These are phyloP conservation scores for Erithacus rubecula DNA, from an alignment of 2,797 vertebrate species.

Conservation along the genomic window DNA sequence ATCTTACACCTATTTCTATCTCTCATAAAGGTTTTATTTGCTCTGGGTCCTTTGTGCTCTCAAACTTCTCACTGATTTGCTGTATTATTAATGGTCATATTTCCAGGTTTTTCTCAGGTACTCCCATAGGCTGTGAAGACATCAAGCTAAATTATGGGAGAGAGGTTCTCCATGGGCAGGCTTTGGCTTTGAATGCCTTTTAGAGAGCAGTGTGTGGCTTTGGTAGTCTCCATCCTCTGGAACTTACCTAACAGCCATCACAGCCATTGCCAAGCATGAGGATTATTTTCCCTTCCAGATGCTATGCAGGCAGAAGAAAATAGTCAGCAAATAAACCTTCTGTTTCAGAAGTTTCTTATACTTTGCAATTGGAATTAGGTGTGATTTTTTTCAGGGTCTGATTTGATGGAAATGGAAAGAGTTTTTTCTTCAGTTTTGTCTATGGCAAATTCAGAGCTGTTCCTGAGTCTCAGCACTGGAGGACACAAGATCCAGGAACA, in stretches of 20 bases:
- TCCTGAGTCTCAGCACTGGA: not conserved
- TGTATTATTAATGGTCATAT: not conserved
- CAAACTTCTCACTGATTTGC: not conserved
- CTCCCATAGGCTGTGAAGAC: not conserved
- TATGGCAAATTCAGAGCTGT: not conserved
- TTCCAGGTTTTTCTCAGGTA: not conserved
- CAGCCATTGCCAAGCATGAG: rapidly evolving
- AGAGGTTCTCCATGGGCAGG: not conserved
- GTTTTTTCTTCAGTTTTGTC: not conserved
- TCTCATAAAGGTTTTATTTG: not conserved
- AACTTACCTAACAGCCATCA: not conserved
- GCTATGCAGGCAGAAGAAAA: not conserved
- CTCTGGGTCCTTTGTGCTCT: not conserved
- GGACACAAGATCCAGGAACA: not conserved
- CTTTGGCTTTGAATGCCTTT: not conserved
- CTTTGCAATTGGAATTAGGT: not conserved
- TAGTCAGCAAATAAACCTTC: not conserved
- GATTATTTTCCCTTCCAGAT: not conserved
- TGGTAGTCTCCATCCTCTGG: not conserved
- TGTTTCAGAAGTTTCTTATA: not conserved
- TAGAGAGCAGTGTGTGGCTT: not conserved
- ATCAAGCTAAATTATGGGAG: not conserved
- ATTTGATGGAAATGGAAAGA: not conserved
- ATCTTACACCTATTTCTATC: not conserved
- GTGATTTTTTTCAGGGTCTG: not conserved